Conservation (phyloP, 2,113 vertebrate genomes). For the Tragelaphus strepsiceros region DNA sequence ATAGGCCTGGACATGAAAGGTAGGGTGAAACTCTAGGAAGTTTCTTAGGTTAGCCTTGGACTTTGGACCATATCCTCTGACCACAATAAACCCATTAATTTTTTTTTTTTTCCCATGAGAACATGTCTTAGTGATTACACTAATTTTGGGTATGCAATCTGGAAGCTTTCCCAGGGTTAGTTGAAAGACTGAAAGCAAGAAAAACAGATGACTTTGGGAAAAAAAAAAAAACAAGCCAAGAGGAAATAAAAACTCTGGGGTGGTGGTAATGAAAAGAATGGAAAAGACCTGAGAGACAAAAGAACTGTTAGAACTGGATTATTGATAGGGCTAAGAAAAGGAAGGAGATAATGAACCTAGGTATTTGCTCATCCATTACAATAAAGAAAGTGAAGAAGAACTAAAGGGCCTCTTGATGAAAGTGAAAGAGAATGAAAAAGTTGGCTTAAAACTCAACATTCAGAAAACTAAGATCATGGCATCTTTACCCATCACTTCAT, state of each 20-base stretch:
- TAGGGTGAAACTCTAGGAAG: not conserved
- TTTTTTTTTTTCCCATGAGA: not conserved
- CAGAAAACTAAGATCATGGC: too few species aligned
- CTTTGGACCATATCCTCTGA: constrained; percentile 11
- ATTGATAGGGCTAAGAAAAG: not conserved
- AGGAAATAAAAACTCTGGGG: not conserved
- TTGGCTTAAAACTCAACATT: not conserved
- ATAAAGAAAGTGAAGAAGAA: not conserved
- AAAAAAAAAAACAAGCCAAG: not conserved
- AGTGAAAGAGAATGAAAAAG: not conserved
- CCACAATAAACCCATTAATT: not conserved
- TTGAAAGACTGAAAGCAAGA: not conserved
- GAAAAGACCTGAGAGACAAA: not conserved
- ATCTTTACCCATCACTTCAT: too few species aligned
- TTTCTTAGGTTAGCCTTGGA: not conserved
- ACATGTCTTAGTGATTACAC: not conserved
- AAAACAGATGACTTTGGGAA: not conserved
- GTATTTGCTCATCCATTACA: not conserved
- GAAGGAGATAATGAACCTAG: not conserved
- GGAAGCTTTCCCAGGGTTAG: not conserved
- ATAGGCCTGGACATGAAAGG: not conserved
- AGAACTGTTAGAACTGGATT: not conserved
- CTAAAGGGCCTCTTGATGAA: not conserved
- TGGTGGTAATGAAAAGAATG: constrained; percentile 14
- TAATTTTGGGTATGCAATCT: not conserved